Percentiles rank a stretch among this genome's conserved stretches.
Conservation (phyloP, 1,140 invertebrate species). For the Tyrophagus putrescentiae region DNA sequence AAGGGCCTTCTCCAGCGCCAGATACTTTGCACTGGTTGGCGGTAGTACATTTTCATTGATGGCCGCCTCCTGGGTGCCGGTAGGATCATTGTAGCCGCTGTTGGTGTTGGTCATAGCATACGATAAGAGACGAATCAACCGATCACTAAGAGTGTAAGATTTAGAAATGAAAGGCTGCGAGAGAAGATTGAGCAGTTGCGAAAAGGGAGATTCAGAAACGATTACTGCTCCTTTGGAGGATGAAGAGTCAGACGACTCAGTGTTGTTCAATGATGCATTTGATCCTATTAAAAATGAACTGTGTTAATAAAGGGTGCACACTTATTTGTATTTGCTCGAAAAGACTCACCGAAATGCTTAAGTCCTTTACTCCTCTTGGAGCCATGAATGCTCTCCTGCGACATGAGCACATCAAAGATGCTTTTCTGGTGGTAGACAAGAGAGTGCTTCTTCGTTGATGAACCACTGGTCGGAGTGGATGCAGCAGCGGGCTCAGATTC, state of each 20-base stretch:
- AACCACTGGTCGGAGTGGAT: not conserved
- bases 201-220: constrained; percentile 70
- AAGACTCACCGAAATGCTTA: not conserved
- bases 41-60: not conserved
- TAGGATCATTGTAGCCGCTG: not conserved
- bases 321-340: no score
- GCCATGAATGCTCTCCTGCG: not conserved
- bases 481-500: not conserved
- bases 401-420: not conserved
- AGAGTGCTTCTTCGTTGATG: not conserved
- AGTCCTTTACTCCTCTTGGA: not conserved
- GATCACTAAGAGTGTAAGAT: constrained; percentile 63
- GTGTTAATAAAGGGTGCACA: not conserved
- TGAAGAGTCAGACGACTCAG: not conserved
- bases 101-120: not conserved
- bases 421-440: not conserved
- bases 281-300: not conserved
- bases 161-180: constrained; percentile 60
- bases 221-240: constrained; percentile 35
- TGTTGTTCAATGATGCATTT: not conserved
- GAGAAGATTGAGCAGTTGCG: constrained; percentile 61
- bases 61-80: not conserved
- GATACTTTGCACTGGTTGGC: not conserved
- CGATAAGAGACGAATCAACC: constrained; percentile 51
- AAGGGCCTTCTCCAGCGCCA: constrained; percentile 26